Percentiles rank a stretch among this genome's conserved stretches.
Evolutionary conservation across 2,797 vertebrate genomes (phyloP).

Genomic region (Hippopotamyrus pictus): DNA sequence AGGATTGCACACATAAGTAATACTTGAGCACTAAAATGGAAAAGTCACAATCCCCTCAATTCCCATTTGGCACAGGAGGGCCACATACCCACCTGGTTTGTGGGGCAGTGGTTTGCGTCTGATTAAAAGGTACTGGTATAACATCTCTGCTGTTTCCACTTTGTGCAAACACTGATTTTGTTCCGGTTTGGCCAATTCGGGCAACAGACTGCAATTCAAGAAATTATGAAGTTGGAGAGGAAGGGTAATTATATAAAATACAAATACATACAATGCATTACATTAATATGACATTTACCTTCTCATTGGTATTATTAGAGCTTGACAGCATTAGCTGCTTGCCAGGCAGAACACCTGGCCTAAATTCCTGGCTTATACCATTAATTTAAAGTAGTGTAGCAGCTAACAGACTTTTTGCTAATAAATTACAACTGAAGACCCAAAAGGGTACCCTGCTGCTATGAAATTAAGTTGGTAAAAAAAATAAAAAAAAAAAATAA

Average conservation of each 20-base stretch:
- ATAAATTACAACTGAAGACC: neutral
- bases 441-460: neutral
- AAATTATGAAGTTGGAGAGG: neutral
- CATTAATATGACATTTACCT: neutral
- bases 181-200: slow-evolving; percentile 85
- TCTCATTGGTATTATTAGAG: neutral
- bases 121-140: slow-evolving; percentile 87
- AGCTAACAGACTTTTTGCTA: neutral
- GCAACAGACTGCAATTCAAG: slow-evolving; percentile 68
- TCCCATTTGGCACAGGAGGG: neutral
- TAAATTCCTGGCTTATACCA: neutral
- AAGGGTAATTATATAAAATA: neutral
- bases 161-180: slow-evolving; percentile 92
- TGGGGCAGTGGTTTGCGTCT: slow-evolving; percentile 49
- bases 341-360: neutral
- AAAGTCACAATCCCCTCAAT: neutral
- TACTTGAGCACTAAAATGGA: neutral
- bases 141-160: slow-evolving; percentile 94
- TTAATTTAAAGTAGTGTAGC: neutral
- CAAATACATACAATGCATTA: neutral
- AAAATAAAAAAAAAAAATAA: neutral
- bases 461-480: neutral
- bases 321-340: neutral
- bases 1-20: neutral
- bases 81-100: slow-evolving; percentile 35